Conservation (phyloP, 1,140 invertebrate species). For the Drosophila guanche region DNA sequence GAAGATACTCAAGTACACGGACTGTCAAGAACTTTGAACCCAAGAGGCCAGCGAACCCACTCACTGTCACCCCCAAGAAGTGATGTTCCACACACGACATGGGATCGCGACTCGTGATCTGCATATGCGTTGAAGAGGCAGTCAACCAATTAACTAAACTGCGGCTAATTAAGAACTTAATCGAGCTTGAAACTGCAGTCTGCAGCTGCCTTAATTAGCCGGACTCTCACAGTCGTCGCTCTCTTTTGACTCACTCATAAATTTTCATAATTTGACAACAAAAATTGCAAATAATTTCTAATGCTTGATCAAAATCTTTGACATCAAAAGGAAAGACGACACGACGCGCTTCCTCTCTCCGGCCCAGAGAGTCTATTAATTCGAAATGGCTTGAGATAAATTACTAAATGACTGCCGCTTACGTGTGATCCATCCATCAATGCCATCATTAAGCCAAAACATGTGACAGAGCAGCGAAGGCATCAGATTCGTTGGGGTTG, state of each 20-base stretch:
- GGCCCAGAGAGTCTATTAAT: slow-evolving; percentile 65
- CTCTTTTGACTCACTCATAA: slow-evolving; percentile 45
- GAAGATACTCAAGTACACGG: no score
- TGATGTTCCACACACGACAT: slow-evolving; percentile 26
- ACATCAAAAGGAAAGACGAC: slow-evolving; percentile 50
- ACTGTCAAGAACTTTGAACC: no score
- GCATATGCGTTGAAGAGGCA: slow-evolving; percentile 37
- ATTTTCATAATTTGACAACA: slow-evolving; percentile 77
- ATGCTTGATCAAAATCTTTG: slow-evolving; percentile 68
- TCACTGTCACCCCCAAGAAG: slow-evolving; percentile 16
- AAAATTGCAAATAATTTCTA: slow-evolving; percentile 71
- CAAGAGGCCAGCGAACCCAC: no score
- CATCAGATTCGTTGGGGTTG: slow-evolving; percentile 25
- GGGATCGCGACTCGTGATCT: slow-evolving; percentile 38
- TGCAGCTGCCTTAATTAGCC: slow-evolving; percentile 64
- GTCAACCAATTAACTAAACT: slow-evolving; percentile 68
- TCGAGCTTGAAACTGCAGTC: slow-evolving; percentile 69
- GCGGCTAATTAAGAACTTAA: slow-evolving; percentile 73
- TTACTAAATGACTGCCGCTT: slow-evolving; percentile 80
- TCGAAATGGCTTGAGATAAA: slow-evolving; percentile 78
- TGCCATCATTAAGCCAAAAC: slow-evolving; percentile 79
- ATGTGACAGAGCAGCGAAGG: slow-evolving; percentile 73
- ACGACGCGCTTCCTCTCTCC: slow-evolving; percentile 3
- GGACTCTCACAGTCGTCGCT: slow-evolving; percentile 59
- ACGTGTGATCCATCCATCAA: slow-evolving; percentile 82